Evolutionary conservation across 2,888 invertebrate species (phyloP).

Genomic region (Drosophila longiperda): DNA sequence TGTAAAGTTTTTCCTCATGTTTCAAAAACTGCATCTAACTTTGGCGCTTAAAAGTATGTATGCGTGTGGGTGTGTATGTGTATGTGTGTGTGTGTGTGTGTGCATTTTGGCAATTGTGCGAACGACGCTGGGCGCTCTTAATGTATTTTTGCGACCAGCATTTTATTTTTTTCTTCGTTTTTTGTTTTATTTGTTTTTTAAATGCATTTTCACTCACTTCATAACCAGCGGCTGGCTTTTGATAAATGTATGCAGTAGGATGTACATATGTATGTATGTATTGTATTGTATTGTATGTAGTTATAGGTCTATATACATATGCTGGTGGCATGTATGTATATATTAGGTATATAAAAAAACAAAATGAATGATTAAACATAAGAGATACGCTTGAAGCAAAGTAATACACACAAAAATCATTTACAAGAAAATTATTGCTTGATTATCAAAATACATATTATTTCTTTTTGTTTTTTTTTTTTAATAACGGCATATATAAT

Average conservation of each 20-base stretch:
- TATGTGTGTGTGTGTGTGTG: conserved; percentile 40
- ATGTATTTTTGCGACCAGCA: conserved; percentile 45
- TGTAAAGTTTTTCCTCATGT: conserved; percentile 24
- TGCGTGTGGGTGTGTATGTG: conserved; percentile 12
- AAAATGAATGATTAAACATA: conserved; percentile 46
- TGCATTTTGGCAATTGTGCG: conserved; percentile 67
- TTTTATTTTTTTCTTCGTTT: conserved; percentile 25
- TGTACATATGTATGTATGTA: conserved; percentile 24
- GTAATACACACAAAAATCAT: conserved; percentile 47
- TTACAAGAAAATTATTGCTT: conserved; percentile 29
- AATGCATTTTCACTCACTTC: conserved; percentile 64
- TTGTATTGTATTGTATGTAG: conserved; percentile 31
- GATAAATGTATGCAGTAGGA: conserved; percentile 53
- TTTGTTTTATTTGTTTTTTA: conserved; percentile 5
- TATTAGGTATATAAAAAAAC: conserved; percentile 21
- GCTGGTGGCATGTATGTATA: conserved; percentile 12
- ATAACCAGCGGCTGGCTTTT: conserved; percentile 58
- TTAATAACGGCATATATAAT: conserved; percentile 32
- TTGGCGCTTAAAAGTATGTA: conserved; percentile 71
- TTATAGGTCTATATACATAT: conserved; percentile 18
- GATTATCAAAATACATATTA: conserved; percentile 42
- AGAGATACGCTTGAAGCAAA: conserved; percentile 53
- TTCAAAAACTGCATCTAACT: conserved; percentile 58
- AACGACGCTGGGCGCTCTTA: conserved; percentile 28
- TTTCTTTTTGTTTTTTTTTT: not conserved